Evolutionary conservation across 2,797 vertebrate genomes (phyloP).

Genomic region (Myripristis jacobus): DNA sequence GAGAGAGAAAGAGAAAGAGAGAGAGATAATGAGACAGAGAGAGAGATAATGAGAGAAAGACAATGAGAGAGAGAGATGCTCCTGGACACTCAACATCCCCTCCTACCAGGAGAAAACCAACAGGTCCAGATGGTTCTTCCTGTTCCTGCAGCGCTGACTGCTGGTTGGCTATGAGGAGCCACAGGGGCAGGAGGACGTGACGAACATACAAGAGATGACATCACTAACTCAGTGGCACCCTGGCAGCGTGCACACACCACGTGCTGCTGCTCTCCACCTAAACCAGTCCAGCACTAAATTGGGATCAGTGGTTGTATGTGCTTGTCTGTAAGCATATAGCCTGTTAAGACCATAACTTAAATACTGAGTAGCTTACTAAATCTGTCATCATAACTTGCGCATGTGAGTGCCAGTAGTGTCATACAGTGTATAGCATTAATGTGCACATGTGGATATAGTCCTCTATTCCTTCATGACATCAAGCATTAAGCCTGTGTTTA

Average conservation of each 20-base stretch:
- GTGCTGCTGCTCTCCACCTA: constrained; percentile 50
- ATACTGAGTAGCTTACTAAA: constrained; percentile 23
- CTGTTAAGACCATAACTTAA: constrained; percentile 27
- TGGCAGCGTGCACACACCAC: constrained; percentile 64
- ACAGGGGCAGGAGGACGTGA: constrained; percentile 66
- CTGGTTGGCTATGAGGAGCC: constrained; percentile 67
- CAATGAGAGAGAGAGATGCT: no score
- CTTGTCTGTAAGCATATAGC: constrained; percentile 36
- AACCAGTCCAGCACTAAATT: constrained; percentile 43
- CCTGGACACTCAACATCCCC: constrained; percentile 41
- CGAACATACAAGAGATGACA: constrained; percentile 64
- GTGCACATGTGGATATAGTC: not conserved
- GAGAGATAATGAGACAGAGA: constrained; percentile 16
- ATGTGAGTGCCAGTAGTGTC: constrained; percentile 16
- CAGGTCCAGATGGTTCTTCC: constrained; percentile 84
- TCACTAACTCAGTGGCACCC: constrained; percentile 63
- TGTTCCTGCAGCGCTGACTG: constrained; percentile 71
- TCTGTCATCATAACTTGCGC: not conserved
- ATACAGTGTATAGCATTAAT: not conserved
- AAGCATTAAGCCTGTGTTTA: not conserved
- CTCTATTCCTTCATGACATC: not conserved
- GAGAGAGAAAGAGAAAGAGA: constrained; percentile 6
- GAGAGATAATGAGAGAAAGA: no score
- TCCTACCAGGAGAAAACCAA: constrained; percentile 65
- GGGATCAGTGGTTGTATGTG: constrained; percentile 39